phyloP scores from a whole-genome alignment of 2,797 vertebrate species.

The Scarus forsteni region DNA sequence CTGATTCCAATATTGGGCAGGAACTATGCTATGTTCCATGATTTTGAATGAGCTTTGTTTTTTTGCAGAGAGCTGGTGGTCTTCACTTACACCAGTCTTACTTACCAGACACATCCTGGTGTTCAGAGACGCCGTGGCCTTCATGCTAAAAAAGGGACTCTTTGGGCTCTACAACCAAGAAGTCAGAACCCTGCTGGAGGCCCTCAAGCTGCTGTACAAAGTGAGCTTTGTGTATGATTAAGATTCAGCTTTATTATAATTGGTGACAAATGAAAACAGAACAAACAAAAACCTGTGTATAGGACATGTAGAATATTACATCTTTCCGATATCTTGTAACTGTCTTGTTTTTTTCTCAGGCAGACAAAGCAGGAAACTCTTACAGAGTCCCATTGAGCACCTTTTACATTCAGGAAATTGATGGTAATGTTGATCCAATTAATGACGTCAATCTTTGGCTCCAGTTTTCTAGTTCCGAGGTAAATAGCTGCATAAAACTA shows the following conservation, averaged over 20 bases:
- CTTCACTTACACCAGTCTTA: constrained; percentile 60
- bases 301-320: not conserved
- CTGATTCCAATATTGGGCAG: too few species aligned
- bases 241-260: too few species aligned
- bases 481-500: constrained; percentile 31
- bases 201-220: constrained; percentile 78
- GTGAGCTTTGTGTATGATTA: constrained; percentile 55
- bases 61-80: constrained; percentile 68
- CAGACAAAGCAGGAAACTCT: constrained; percentile 67
- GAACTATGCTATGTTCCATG: too few species aligned
- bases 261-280: too few species aligned
- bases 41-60: not conserved
- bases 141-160: constrained; percentile 66
- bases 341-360: constrained; percentile 50
- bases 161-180: constrained; percentile 38
- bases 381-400: constrained; percentile 74
- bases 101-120: constrained; percentile 75
- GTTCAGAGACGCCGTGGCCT: constrained; percentile 75
- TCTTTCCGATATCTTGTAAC: not conserved
- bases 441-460: constrained; percentile 50
- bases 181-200: constrained; percentile 67
- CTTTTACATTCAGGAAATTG: constrained; percentile 75
- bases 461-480: constrained; percentile 35
- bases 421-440: fast-evolving
- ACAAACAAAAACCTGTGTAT: too few species aligned